phyloP scores from a whole-genome alignment of 1,140 invertebrate species.

The Trachelipus rathkii region DNA sequence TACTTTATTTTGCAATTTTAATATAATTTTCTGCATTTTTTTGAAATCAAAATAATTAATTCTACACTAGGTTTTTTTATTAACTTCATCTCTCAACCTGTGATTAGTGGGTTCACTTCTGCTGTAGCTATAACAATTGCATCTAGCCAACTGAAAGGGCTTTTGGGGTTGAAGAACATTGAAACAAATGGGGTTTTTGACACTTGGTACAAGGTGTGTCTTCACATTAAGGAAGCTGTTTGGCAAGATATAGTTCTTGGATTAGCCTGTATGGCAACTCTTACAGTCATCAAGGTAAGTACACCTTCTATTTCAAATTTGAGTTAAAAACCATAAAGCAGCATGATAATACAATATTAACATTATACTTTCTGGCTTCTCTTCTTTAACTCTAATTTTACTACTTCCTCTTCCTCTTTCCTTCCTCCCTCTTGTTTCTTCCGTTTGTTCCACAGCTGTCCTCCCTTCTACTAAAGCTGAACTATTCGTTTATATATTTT shows the following conservation, averaged over 20 bases:
- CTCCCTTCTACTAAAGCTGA: too few relatives aligned
- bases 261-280: constrained; percentile 62
- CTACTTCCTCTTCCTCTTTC: too few relatives aligned
- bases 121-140: constrained; percentile 89
- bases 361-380: too few relatives aligned
- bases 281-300: constrained; percentile 49
- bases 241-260: constrained; percentile 63
- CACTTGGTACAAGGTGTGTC: constrained; percentile 60
- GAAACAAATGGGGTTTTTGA: constrained; percentile 46
- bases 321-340: too few relatives aligned
- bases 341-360: too few relatives aligned
- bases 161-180: constrained; percentile 68
- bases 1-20: too few relatives aligned
- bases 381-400: too few relatives aligned
- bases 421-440: too few relatives aligned
- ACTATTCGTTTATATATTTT: too few relatives aligned
- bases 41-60: neutral
- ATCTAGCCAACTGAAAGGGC: constrained; percentile 76
- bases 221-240: constrained; percentile 58
- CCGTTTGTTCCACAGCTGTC: too few relatives aligned
- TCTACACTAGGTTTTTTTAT: constrained; percentile 75
- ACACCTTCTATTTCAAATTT: too few relatives aligned
- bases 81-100: constrained; percentile 89
- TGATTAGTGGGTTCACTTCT: constrained; percentile 80
- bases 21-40: too few relatives aligned